Evolutionary conservation across 2,797 vertebrate genomes (phyloP).

Genomic region (Pelochelys cantorii): DNA sequence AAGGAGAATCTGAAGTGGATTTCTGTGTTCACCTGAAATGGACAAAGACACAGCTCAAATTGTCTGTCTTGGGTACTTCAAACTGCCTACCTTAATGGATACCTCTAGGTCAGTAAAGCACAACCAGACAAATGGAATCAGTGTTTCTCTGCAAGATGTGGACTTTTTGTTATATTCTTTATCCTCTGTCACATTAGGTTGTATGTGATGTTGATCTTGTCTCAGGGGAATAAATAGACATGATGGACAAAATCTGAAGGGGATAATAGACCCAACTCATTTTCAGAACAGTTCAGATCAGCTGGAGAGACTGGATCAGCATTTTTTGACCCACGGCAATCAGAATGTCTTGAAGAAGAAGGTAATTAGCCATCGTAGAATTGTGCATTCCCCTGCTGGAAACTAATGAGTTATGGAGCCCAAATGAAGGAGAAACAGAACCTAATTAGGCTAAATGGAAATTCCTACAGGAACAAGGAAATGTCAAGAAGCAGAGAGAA

Average conservation of each 20-base stretch:
- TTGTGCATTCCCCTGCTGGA: constrained; percentile 73
- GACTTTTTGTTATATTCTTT: background rate
- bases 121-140: background rate
- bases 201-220: constrained; percentile 28
- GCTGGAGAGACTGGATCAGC: constrained; percentile 60
- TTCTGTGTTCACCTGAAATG: constrained; percentile 16
- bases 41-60: background rate
- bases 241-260: constrained; percentile 51
- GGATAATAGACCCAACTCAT: constrained; percentile 53
- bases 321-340: constrained; percentile 67
- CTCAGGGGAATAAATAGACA: constrained; percentile 34
- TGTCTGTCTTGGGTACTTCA: background rate
- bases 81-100: background rate
- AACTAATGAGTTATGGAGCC: constrained; percentile 74
- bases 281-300: constrained; percentile 63
- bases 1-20: constrained; percentile 8
- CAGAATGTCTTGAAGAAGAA: constrained; percentile 63
- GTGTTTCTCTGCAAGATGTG: background rate
- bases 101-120: background rate
- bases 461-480: constrained; percentile 70
- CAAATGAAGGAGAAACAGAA: constrained; percentile 61
- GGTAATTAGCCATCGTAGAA: constrained; percentile 72
- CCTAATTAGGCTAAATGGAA: constrained; percentile 73
- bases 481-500: constrained; percentile 61
- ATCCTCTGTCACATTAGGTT: constrained; percentile 11